Evolutionary conservation across 2,113 vertebrate species (phyloP).

Genomic region (Arenaria interpres): DNA sequence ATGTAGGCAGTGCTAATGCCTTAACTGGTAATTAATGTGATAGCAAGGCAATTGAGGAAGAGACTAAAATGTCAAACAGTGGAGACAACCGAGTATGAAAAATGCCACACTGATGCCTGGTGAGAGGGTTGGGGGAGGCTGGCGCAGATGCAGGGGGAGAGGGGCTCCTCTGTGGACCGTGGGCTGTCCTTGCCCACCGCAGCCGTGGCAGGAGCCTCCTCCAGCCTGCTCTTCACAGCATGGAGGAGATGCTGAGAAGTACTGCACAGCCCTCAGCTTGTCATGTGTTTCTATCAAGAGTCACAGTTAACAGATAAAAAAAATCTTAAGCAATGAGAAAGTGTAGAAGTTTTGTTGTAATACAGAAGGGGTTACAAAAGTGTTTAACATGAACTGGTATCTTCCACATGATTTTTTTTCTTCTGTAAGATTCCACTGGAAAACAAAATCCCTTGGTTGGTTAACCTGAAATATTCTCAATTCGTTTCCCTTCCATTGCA

Average conservation of each 20-base stretch:
- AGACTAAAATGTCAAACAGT: background rate
- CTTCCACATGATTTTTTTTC: background rate
- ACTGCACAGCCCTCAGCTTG: background rate
- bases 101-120: rapidly evolving
- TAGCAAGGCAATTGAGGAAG: background rate
- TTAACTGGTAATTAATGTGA: slow-evolving; percentile 50
- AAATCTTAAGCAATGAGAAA: background rate
- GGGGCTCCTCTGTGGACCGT: rapidly evolving
- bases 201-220: rapidly evolving
- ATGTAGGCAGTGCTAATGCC: slow-evolving; percentile 14
- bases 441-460: background rate
- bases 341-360: background rate
- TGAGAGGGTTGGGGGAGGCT: background rate
- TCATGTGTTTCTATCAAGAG: background rate
- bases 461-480: background rate
- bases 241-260: background rate
- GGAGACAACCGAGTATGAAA: background rate
- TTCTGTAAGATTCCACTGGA: background rate
- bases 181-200: background rate
- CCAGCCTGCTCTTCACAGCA: background rate
- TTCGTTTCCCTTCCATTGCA: background rate
- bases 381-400: background rate
- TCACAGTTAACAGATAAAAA: background rate
- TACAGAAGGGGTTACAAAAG: background rate
- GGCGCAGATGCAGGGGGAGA: background rate